phyloP scores from a whole-genome alignment of 92 coral and sea anemone genomes.

The Ricordea florida region DNA sequence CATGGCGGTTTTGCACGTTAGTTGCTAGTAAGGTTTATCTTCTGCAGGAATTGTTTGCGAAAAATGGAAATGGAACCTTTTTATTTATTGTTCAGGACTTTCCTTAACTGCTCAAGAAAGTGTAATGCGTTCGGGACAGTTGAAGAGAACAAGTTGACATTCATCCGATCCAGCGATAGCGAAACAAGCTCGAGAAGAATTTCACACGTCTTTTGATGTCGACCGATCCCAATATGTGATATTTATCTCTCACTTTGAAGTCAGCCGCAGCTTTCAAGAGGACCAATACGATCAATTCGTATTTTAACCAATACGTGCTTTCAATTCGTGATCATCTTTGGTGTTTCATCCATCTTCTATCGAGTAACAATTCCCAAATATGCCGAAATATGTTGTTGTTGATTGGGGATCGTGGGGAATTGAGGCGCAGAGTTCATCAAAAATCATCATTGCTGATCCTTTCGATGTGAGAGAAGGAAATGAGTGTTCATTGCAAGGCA shows the following conservation, averaged over 20 bases:
- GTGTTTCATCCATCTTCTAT: background rate
- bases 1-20: no score
- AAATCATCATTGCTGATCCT: background rate
- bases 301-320: background rate
- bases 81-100: background rate
- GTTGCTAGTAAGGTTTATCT: no score
- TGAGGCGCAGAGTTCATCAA: constrained; percentile 5
- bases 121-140: no score
- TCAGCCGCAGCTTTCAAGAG: background rate
- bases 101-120: background rate
- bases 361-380: background rate
- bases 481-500: background rate
- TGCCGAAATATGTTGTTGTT: constrained; percentile 2
- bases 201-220: background rate
- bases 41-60: no score
- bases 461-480: background rate
- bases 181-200: background rate
- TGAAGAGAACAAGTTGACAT: no score
- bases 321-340: background rate
- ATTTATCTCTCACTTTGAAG: background rate
- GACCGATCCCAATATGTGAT: background rate
- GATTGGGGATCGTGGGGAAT: constrained; percentile 23
- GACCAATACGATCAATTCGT: background rate
- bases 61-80: background rate
- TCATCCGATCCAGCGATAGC: background rate